These are phyloP conservation scores for Agriopis aurantiaria DNA, from an alignment of 2,888 invertebrate species.

Conservation along the genomic window DNA sequence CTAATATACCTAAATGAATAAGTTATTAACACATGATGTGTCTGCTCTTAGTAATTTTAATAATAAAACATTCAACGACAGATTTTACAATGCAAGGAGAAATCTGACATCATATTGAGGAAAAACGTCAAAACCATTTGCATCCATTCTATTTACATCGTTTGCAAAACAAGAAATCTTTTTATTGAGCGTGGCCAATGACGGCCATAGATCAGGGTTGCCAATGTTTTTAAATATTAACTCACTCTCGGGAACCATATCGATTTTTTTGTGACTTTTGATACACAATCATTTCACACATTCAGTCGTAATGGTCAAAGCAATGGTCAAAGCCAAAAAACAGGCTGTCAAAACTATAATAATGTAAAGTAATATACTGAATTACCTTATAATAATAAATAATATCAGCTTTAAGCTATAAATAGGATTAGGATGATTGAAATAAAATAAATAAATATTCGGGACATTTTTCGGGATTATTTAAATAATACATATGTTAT, in stretches of 20 bases:
- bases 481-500: too few species aligned
- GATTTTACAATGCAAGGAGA: slow-evolving; percentile 15
- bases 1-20: neutral
- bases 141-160: slow-evolving; percentile 25
- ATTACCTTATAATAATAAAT: too few species aligned
- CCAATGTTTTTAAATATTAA: neutral
- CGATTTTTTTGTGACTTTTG: too few species aligned
- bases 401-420: too few species aligned
- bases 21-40: neutral
- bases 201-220: neutral
- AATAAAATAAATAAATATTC: too few species aligned
- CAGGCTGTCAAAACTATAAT: too few species aligned
- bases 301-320: too few species aligned
- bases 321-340: too few species aligned
- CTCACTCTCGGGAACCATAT: neutral
- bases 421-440: too few species aligned
- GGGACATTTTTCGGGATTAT: too few species aligned
- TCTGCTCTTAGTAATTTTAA: neutral
- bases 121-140: slow-evolving; percentile 4
- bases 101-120: slow-evolving; percentile 39
- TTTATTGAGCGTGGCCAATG: slow-evolving; percentile 59
- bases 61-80: slow-evolving; percentile 13
- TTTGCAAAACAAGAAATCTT: slow-evolving; percentile 54
- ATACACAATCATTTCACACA: too few species aligned
- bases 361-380: too few species aligned